Evolutionary conservation across 2,888 invertebrate genomes (phyloP), one percentile per base, ranked within the genome.

Genomic region (Drosophila dives): DNA sequence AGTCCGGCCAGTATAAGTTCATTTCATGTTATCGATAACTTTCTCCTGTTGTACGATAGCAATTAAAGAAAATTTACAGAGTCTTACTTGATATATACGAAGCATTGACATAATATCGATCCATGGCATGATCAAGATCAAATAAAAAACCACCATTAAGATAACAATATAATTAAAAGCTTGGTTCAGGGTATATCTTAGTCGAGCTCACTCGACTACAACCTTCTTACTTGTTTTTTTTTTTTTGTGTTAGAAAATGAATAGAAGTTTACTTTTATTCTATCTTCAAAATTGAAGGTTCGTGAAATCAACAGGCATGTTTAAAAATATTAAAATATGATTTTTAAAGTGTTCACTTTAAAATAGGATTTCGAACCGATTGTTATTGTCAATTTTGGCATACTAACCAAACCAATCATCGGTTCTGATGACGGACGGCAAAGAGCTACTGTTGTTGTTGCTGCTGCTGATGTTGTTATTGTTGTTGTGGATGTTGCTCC

Each of bases 341-440:
- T n/a, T n/a, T 40, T 40, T n/a, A 5, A 20, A 20, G 11, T 12
- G 11, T 11, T 11, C 11, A 7, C 3, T 45, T 20, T 20, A 3
- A 45, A 45, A 7, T 7, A 20, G 7, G 20, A 7, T 49, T 49
- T 17, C 1, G 26, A 42, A 29, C 2, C 29, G 6, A 42, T 5
- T 23, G 2, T 2, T n/a, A 20, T 2, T 12, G 7, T n/a, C 23
- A 40, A 20, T 51, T 17, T 29, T 17, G n/a, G n/a, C 6, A 66
- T 91, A 91, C 91, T 91, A 91, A 91, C 91, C 91, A 63, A 91
- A 85, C 91, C 92, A 91, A 78, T 91, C 91, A 64, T 91, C 91
- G 23, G 87, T 67, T 20, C 70, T 81, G 60, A 83, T 81, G 61
- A 83, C 72, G 53, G 70, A 67, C 50, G 81, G 83, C 51, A 86